These are phyloP conservation scores for Hydrophis major DNA, from an alignment of 2,797 vertebrate species.

Conservation along the genomic window DNA sequence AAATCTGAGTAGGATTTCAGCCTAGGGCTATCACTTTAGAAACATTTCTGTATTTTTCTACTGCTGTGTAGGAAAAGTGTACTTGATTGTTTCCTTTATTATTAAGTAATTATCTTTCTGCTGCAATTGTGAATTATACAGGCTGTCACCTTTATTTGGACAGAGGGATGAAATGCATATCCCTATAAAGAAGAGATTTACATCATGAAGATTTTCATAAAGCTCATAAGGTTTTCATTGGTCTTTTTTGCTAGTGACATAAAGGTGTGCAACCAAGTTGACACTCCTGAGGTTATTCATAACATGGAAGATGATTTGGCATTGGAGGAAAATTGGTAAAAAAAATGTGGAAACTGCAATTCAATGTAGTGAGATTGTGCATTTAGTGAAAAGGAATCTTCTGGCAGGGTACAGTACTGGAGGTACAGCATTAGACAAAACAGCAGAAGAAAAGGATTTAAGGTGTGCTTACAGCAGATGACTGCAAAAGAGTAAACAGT, in stretches of 20 bases:
- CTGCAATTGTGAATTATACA: background rate
- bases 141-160: background rate
- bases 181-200: background rate
- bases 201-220: background rate
- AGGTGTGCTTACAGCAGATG: background rate
- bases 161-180: background rate
- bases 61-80: background rate
- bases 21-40: background rate
- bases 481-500: too few relatives aligned
- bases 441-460: background rate
- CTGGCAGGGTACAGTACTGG: background rate
- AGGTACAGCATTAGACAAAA: background rate
- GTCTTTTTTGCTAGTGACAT: background rate
- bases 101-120: fast-evolving
- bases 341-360: background rate
- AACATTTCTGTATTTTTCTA: slow-evolving; percentile 17
- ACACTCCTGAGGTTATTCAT: background rate
- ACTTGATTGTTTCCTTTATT: slow-evolving; percentile 7
- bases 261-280: background rate
- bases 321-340: background rate
- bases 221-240: background rate
- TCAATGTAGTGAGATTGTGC: background rate
- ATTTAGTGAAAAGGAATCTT: background rate
- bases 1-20: background rate
- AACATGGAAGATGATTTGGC: background rate